phyloP scores from a whole-genome alignment of 2,888 invertebrate genomes.

The Xanthostigma xanthostigma region DNA sequence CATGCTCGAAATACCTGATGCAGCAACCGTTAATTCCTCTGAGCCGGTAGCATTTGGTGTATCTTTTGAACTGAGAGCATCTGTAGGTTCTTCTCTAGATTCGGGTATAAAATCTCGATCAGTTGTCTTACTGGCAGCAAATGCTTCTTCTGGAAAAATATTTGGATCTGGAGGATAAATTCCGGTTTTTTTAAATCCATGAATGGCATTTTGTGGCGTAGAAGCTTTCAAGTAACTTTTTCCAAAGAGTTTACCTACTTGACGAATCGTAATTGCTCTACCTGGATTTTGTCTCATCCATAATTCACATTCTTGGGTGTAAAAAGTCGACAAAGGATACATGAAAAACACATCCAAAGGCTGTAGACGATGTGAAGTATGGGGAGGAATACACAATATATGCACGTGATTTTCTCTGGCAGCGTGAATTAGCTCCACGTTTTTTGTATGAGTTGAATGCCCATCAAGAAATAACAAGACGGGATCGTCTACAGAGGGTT shows the following conservation, averaged over 20 bases:
- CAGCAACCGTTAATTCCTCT: no score
- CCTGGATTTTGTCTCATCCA: constrained; percentile 7
- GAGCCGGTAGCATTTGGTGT: no score
- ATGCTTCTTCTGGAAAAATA: constrained; percentile 7
- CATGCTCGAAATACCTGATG: no score
- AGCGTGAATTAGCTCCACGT: constrained; percentile 4
- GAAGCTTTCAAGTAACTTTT: constrained; percentile 7
- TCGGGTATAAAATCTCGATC: not conserved
- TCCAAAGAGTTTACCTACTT: constrained; percentile 6
- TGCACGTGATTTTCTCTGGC: constrained; percentile 7
- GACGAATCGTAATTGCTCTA: constrained; percentile 6
- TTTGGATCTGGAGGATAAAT: constrained; percentile 4
- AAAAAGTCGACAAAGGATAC: constrained; percentile 7
- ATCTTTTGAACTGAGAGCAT: no score
- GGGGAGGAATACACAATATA: constrained; percentile 5
- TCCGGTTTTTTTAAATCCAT: constrained; percentile 7
- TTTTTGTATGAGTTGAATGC: constrained; percentile 9
- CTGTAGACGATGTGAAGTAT: not conserved
- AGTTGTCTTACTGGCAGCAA: constrained; percentile 7
- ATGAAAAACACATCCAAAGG: constrained; percentile 8
- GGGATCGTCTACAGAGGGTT: constrained; percentile 1
- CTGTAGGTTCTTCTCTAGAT: no score
- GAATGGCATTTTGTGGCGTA: constrained; percentile 8
- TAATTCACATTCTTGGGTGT: not conserved
- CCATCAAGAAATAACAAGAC: constrained; percentile 10